Conservation (phyloP, 2,797 vertebrate species). For the Limnodromus scolopaceus region DNA sequence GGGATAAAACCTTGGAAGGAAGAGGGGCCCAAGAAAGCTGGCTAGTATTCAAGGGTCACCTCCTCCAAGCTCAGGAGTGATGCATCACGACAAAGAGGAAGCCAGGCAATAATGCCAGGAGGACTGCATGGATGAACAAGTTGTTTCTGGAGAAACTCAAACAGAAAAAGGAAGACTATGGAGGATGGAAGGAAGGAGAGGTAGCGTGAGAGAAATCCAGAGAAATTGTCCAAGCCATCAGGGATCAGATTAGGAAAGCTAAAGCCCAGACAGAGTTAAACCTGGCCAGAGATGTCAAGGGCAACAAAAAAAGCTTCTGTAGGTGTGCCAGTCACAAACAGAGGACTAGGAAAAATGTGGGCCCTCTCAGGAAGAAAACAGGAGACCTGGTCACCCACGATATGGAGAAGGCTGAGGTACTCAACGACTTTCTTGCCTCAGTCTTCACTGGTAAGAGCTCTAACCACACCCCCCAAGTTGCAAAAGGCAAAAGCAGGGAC, state of each 20-base stretch:
- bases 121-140: not conserved
- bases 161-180: not conserved
- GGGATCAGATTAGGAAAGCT: not conserved
- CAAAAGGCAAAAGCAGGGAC: too few relatives aligned
- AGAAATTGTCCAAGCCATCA: not conserved
- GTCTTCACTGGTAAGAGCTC: too few relatives aligned
- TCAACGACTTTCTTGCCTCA: too few relatives aligned
- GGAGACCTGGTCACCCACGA: not conserved
- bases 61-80: not conserved
- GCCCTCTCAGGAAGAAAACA: not conserved
- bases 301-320: not conserved
- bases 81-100: not conserved
- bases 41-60: not conserved
- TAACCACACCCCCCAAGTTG: too few relatives aligned
- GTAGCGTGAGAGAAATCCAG: not conserved
- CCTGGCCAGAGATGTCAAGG: too few relatives aligned
- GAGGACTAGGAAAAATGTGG: not conserved
- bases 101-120: not conserved
- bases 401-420: not conserved
- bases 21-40: not conserved
- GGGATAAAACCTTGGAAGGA: not conserved
- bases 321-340: not conserved
- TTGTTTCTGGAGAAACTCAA: not conserved
- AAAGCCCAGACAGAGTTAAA: not conserved
- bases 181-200: not conserved